Conservation (phyloP, 2,888 invertebrate species). For the Melinopterus prodromus region DNA sequence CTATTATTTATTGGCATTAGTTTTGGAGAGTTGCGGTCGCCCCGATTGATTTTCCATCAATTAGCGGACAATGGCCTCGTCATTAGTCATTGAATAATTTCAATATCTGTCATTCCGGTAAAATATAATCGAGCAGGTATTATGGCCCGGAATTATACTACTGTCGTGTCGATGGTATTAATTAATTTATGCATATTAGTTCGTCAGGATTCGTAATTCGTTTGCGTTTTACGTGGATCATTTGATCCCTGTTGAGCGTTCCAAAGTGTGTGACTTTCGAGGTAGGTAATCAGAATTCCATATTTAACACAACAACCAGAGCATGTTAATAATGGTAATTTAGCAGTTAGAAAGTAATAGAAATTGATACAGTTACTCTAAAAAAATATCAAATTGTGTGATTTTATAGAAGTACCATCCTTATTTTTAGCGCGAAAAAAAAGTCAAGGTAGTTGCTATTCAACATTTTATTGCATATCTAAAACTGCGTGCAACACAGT, state of each 20-base stretch:
- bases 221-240: background rate
- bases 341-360: too few species aligned
- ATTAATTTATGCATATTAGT: background rate
- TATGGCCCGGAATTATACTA: background rate
- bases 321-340: too few species aligned
- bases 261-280: too few species aligned
- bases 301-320: too few species aligned
- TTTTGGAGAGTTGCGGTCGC: conserved; percentile 5
- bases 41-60: conserved; percentile 11
- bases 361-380: too few species aligned
- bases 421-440: too few species aligned
- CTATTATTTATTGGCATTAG: conserved; percentile 19
- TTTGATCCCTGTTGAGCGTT: background rate
- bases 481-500: too few species aligned
- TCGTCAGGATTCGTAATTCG: background rate
- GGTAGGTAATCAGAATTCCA: too few species aligned
- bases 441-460: too few species aligned
- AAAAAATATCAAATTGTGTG: too few species aligned
- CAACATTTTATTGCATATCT: too few species aligned
- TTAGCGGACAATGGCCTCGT: background rate
- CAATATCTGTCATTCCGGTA: background rate
- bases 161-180: background rate
- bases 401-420: too few species aligned
- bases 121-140: background rate
- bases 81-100: background rate